phyloP scores from a whole-genome alignment of 2,113 vertebrate genomes.

The Dendrocopos noguchii region DNA sequence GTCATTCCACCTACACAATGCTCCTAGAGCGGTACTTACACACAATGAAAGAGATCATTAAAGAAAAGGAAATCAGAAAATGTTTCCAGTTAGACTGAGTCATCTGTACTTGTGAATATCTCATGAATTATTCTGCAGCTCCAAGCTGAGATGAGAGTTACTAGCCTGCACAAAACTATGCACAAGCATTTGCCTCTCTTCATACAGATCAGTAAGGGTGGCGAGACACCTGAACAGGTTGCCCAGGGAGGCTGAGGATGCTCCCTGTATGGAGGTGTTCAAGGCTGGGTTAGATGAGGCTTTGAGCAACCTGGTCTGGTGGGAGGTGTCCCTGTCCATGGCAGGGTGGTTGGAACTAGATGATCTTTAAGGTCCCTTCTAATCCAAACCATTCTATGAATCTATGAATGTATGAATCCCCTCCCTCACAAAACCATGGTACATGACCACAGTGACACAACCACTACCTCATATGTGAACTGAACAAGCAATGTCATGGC shows the following conservation, averaged over 20 bases:
- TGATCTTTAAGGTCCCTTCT: too few relatives aligned
- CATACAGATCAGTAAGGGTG: rapidly evolving
- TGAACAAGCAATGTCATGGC: background rate
- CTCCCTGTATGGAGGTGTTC: too few relatives aligned
- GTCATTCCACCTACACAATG: conserved; percentile 61
- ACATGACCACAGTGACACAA: background rate
- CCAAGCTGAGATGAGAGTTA: background rate
- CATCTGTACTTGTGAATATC: conserved; percentile 16
- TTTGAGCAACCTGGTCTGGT: too few relatives aligned
- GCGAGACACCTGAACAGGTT: too few relatives aligned
- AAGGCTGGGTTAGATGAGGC: too few relatives aligned
- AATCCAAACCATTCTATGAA: too few relatives aligned
- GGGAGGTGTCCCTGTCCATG: too few relatives aligned
- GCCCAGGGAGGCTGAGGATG: too few relatives aligned
- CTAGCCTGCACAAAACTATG: background rate
- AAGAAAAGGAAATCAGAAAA: background rate
- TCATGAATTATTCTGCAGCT: background rate
- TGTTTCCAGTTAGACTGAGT: conserved; percentile 40
- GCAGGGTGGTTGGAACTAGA: too few relatives aligned
- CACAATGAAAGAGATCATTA: background rate
- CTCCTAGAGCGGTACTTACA: conserved; percentile 17
- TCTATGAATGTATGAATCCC: background rate
- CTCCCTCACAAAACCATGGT: background rate
- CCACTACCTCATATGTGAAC: background rate
- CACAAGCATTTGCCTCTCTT: background rate